Conservation (phyloP, 2,113 vertebrate species). For the Zingel zingel region DNA sequence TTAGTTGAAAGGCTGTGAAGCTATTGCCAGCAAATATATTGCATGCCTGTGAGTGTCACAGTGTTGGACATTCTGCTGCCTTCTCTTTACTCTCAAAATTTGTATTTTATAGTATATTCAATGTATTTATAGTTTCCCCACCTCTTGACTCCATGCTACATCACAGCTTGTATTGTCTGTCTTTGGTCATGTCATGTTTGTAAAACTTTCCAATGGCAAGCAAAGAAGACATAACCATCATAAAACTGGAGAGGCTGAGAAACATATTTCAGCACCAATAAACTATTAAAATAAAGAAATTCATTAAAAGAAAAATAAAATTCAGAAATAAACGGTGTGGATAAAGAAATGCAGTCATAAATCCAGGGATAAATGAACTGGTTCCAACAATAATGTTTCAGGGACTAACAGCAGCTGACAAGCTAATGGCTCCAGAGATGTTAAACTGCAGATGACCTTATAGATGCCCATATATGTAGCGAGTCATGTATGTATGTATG, state of each 20-base stretch:
- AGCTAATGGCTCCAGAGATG: conserved; percentile 1
- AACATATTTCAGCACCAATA: neutral
- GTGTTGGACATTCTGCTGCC: conserved; percentile 25
- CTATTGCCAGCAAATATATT: conserved; percentile 65
- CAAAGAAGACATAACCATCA: neutral
- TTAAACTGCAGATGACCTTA: conserved; percentile 9
- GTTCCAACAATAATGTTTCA: neutral
- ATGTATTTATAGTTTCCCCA: neutral
- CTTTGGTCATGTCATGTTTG: neutral
- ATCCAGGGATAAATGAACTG: neutral
- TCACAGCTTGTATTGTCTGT: neutral
- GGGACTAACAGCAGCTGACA: conserved; percentile 5
- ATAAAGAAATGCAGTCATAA: neutral
- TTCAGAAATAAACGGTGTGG: too few species aligned
- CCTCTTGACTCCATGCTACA: too few species aligned
- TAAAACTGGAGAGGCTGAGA: neutral
- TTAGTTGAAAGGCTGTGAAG: conserved; percentile 63
- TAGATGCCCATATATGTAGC: neutral
- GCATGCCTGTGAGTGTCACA: conserved; percentile 39
- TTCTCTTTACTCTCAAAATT: neutral
- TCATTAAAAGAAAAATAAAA: neutral
- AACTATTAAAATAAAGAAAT: neutral
- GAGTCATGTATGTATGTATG: neutral
- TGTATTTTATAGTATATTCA: neutral
- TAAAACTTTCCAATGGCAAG: neutral